Base-by-base conservation (phyloP, 2,113 vertebrate genomes). In the Capreolus pygargus region DNA sequence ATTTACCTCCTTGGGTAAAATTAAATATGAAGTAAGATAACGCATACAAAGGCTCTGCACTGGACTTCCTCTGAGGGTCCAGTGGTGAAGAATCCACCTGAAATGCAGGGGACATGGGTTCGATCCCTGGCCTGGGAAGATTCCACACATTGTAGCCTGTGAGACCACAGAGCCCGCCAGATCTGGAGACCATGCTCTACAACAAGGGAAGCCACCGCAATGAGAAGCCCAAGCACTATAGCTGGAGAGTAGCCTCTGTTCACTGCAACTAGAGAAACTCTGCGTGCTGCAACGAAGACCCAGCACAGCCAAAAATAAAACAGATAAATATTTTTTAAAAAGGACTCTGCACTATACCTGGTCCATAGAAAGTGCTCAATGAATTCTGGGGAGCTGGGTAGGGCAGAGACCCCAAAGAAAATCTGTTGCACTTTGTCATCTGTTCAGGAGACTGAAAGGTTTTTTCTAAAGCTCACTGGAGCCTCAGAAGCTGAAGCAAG, bases 331-430 rank as follows among this genome's bases (percentile, higher is more conserved):
- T 43, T 6, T 39, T 36, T 74, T 43, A 25, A 27, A 76, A 76
- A 76, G 39, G 86, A 50, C 36, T 9, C 3, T 36, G n/a, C 12
- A 19, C 23, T 5, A 7, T 7, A 23, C 57, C 76, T 30, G 27
- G 33, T 7, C 36, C 1, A 25, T 1, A 19, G 33, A 2, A 74
- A 57, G 52, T 4, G 21, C 57, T 23, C 13, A 1, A 2, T n/a
- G 9, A 23, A 5, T 28, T 64, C 61, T 27, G 6, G 5, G 47
- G 54, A n/a, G 15, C 0, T 52, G 70, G n/a, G 30, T 23, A 86
- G 36, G 50, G 16, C 12, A 47, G 45, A 50, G 67, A 57, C 23
- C 5, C 47, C 82, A 81, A 0, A 67, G 57, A 52, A 86, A n/a
- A 70, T 67, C 5, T 55, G 9, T 5, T 36, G 17, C 0, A 25